Conservation (phyloP, 2,888 invertebrate species). For the Colletes collaris region DNA sequence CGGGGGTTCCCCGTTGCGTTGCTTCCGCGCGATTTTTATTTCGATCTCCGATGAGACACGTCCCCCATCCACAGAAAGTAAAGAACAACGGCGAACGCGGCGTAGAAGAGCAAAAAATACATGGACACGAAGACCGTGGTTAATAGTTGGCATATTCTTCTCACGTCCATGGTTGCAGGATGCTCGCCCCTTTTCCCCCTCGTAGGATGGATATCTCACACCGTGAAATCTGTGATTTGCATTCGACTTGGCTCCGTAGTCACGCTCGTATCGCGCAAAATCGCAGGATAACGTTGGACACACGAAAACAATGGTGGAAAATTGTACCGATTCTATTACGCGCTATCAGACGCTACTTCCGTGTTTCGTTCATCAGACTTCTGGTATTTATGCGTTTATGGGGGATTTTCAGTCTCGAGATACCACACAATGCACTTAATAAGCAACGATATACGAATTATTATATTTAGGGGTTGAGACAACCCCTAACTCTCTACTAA, state of each 20-base stretch:
- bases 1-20: no score
- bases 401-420: no score
- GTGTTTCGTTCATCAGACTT: no score
- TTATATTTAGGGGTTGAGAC: no score
- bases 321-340: neutral
- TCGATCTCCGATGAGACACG: neutral
- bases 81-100: slow-evolving; percentile 70
- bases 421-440: no score
- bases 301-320: slow-evolving; percentile 18
- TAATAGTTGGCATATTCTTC: slow-evolving; percentile 74
- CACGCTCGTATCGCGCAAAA: slow-evolving; percentile 42
- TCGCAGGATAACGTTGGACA: neutral
- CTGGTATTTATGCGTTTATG: no score
- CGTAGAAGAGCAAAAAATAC: slow-evolving; percentile 79
- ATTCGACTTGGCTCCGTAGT: slow-evolving; percentile 29
- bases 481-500: no score
- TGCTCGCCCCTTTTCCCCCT: slow-evolving; percentile 23
- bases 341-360: no score
- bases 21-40: neutral
- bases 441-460: no score
- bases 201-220: slow-evolving; percentile 40
- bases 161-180: slow-evolving; percentile 66
- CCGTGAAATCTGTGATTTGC: slow-evolving; percentile 40
- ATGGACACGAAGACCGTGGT: slow-evolving; percentile 75
- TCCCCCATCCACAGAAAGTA: slow-evolving; percentile 74